Conservation (phyloP, 2,113 vertebrate species). For the Menura novaehollandiae region DNA sequence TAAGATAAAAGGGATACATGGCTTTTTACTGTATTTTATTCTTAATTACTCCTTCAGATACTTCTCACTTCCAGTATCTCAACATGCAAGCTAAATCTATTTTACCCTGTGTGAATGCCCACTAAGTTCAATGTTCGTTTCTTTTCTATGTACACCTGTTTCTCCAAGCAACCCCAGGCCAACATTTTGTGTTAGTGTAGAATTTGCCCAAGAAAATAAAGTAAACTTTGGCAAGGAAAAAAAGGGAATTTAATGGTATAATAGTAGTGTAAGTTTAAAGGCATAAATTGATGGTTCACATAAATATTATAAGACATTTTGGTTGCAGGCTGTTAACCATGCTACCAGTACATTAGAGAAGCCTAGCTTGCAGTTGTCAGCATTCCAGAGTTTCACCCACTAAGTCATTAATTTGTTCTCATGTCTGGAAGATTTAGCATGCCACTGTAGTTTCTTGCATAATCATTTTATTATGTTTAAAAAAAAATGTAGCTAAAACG, state of each 20-base stretch:
- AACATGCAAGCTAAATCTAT: neutral
- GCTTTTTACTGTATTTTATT: neutral
- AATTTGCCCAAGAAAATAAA: constrained; percentile 19
- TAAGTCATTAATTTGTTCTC: constrained; percentile 21
- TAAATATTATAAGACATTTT: neutral
- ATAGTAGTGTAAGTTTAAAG: neutral
- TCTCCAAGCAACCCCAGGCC: neutral
- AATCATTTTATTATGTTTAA: neutral
- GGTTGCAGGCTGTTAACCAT: constrained; percentile 4
- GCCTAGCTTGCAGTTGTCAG: constrained; percentile 7
- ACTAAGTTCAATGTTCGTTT: neutral
- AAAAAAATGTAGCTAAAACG: neutral
- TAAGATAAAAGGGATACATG: neutral
- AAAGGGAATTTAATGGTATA: neutral
- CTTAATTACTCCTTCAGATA: neutral
- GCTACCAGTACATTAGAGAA: neutral
- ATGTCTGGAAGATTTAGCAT: neutral
- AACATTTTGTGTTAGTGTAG: neutral
- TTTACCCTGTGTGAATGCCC: neutral
- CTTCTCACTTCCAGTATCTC: neutral
- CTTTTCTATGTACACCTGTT: neutral
- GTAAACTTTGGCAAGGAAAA: neutral
- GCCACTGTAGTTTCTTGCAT: neutral
- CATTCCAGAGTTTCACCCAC: constrained; percentile 23
- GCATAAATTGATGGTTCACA: neutral